Evolutionary conservation across 1,140 invertebrate species (phyloP).

Genomic region (Hypothenemus hampei): DNA sequence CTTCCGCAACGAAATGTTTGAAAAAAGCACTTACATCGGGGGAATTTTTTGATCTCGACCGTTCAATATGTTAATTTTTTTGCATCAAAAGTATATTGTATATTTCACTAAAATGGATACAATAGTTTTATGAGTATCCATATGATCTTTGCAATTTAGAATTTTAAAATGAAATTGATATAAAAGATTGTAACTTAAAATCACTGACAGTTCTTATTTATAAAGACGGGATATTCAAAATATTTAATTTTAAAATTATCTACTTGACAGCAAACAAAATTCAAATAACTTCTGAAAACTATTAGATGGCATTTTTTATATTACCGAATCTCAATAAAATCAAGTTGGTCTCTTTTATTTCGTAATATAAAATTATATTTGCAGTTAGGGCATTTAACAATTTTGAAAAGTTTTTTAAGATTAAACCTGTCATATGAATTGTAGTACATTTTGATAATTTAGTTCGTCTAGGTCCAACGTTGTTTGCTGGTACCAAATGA

Average conservation of each 20-base stretch:
- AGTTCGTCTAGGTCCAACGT: neutral
- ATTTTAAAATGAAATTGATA: neutral
- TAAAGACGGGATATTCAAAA: slow-evolving; percentile 10
- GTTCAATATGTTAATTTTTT: slow-evolving; percentile 1
- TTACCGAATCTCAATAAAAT: slow-evolving; percentile 13
- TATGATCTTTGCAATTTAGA: slow-evolving; percentile 2
- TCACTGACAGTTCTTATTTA: neutral
- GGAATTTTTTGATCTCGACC: slow-evolving; percentile 4
- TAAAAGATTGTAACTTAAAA: neutral
- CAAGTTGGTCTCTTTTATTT: neutral
- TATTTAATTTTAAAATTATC: neutral
- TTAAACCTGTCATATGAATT: slow-evolving; percentile 11
- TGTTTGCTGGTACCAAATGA: neutral
- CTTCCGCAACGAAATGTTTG: no score
- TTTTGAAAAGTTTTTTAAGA: slow-evolving; percentile 8
- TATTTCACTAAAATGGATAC: slow-evolving; percentile 1
- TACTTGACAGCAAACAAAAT: slow-evolving; percentile 1
- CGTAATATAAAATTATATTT: slow-evolving; percentile 9
- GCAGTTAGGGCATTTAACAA: slow-evolving; percentile 1
- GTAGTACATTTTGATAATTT: neutral
- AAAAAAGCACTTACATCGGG: no score
- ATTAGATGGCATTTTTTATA: slow-evolving; percentile 3
- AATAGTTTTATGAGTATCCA: neutral
- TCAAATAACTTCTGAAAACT: neutral
- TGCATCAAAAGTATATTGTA: slow-evolving; percentile 3